Base-by-base conservation (phyloP, 2,797 vertebrate genomes). In the Clarias laeviceps region DNA sequence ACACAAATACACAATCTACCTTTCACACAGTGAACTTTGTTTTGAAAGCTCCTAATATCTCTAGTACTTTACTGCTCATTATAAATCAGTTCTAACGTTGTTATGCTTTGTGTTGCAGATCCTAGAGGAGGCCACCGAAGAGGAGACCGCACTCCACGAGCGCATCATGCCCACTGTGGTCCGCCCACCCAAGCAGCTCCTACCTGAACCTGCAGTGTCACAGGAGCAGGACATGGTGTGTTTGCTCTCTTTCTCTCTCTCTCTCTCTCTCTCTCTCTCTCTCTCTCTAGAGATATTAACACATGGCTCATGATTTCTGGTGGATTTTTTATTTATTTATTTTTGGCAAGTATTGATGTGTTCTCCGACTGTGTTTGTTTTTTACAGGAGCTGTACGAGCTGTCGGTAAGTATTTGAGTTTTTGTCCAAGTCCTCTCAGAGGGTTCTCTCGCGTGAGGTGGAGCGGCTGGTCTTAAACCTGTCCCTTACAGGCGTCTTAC, bases 151-250 rank as follows among this genome's bases (percentile, higher is more conserved):
- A 20, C 97, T 99, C 88, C 97, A 99, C 86, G 97, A 99, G 91
- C 95, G 91, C 84, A 99, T 99, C 87, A 99, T 98, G 97, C 98
- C 98, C 2, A 99, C 98, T 14, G 97, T 99, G 20, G 98, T 99
- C 89, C 96, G 95, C 87, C 98, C 98, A 59, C 96, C 97, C 59
- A 98, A 97, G 88, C 97, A 99, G 79, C 95, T 97, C 89, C 91
- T 97, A 37, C 94, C 95, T 3, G 96, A 96, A 73, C 91, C 94
- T 0, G 90, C 91, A 0, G 89, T 92, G 68, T 94, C 93, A 76
- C 90, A 93, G 56, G 93, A 97, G 72, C 94, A 97, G 90, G 97
- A 98, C 91, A 96, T 99, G 98, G 98, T 99, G 92, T 7, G 86
- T 88, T n/a, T 22, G 3, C 50, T 29, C 0, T 66, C 50, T 40